A percentile compares a stretch with the other conserved stretches of the same genome.
Evolutionary conservation across 1,140 invertebrate genomes (phyloP).

Genomic region (Sesamia nonagrioides): DNA sequence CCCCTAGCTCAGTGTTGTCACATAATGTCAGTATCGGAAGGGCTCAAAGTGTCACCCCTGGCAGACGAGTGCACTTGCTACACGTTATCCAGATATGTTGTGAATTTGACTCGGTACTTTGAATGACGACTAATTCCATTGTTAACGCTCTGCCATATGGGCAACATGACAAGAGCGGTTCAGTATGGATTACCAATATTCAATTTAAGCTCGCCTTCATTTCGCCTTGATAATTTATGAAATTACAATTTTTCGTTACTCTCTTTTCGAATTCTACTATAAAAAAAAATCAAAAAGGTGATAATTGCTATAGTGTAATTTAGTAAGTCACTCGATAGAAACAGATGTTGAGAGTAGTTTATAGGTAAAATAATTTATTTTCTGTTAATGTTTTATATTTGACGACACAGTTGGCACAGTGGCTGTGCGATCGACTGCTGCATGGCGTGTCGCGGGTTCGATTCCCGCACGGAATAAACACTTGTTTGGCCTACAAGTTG

Average conservation of each 20-base stretch:
- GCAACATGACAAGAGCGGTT: conserved; percentile 78
- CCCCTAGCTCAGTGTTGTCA: conserved; percentile 77
- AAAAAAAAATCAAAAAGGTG: too few species aligned
- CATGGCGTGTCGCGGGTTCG: too few species aligned
- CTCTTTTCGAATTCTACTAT: background rate
- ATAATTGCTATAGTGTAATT: too few species aligned
- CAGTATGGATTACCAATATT: conserved; percentile 77
- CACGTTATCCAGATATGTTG: conserved; percentile 81
- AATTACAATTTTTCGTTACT: background rate
- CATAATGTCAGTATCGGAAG: conserved; percentile 84
- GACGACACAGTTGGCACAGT: too few species aligned
- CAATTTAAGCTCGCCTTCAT: conserved; percentile 48
- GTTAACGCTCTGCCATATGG: conserved; percentile 81
- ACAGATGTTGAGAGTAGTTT: too few species aligned
- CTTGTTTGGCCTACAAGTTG: too few species aligned
- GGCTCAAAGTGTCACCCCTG: conserved; percentile 83
- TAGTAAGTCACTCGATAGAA: too few species aligned
- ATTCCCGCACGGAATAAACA: too few species aligned
- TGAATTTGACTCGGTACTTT: conserved; percentile 81
- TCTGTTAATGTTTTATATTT: too few species aligned
- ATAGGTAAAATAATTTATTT: too few species aligned
- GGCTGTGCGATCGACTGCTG: too few species aligned
- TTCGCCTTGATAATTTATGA: conserved; percentile 32
- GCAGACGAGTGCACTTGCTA: conserved; percentile 83
- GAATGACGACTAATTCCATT: conserved; percentile 87